Evolutionary conservation across 2,888 invertebrate species (phyloP).

Genomic region (Octonoba sinensis): DNA sequence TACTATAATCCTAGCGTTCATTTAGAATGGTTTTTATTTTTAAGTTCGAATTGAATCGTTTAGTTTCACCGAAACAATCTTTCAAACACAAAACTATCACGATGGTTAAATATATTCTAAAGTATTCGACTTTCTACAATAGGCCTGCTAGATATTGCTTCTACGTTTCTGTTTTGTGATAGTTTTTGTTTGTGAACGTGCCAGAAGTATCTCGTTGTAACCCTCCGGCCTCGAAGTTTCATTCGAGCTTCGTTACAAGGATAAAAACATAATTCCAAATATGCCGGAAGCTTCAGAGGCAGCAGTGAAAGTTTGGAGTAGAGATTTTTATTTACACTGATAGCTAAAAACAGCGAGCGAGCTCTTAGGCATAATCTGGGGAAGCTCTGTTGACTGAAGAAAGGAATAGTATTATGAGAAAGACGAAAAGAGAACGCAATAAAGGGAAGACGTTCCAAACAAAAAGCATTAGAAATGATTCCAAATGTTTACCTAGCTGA

Average conservation of each 20-base stretch:
- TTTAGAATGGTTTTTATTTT: no score
- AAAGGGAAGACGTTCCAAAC: constrained; percentile 3
- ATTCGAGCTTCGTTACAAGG: background rate
- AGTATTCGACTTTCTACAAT: no score
- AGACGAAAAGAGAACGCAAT: constrained; percentile 3
- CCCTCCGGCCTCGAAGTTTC: no score
- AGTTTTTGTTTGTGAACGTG: no score
- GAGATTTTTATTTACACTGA: constrained; percentile 35
- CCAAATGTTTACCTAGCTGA: constrained; percentile 23
- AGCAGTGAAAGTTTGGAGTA: constrained; percentile 22
- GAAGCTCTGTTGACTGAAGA: constrained; percentile 11
- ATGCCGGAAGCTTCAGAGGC: constrained; percentile 12
- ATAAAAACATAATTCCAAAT: constrained; percentile 46
- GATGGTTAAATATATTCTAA: no score
- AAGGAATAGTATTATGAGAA: background rate
- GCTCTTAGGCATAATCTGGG: background rate
- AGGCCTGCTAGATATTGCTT: no score
- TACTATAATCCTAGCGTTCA: no score
- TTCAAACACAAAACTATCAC: no score
- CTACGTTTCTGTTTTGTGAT: no score
- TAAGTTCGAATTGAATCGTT: no score
- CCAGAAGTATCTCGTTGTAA: no score
- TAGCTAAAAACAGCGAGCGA: constrained; percentile 20
- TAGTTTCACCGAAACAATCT: no score
- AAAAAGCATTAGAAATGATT: background rate